phyloP scores from a whole-genome alignment of 2,888 invertebrate species.

The Dryobotodes eremita region DNA sequence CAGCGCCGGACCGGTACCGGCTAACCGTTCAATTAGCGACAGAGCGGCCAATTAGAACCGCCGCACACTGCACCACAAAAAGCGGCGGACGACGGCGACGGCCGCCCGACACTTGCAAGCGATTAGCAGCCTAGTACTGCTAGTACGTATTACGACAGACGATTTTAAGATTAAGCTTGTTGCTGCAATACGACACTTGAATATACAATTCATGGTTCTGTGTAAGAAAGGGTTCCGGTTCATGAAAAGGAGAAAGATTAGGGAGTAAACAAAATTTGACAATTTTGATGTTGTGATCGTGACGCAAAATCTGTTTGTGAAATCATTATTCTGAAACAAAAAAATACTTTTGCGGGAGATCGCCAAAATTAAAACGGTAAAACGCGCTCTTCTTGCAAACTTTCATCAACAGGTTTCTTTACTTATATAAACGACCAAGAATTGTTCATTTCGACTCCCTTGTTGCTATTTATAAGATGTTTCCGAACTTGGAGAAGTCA shows the following conservation, averaged over 20 bases:
- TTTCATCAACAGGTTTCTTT: conserved; percentile 51
- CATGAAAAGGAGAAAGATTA: too few relatives aligned
- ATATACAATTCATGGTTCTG: conserved; percentile 8
- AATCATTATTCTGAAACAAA: conserved; percentile 17
- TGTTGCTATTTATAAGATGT: conserved; percentile 49
- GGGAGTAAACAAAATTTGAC: background rate
- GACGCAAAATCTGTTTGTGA: conserved; percentile 4
- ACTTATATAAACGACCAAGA: conserved; percentile 21
- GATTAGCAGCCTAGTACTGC: conserved; percentile 57
- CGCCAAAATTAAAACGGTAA: conserved; percentile 30
- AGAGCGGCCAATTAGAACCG: conserved; percentile 81
- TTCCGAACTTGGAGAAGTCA: conserved; percentile 49
- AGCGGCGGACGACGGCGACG: conserved; percentile 61
- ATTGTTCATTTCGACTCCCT: conserved; percentile 47
- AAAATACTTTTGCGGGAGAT: conserved; percentile 8
- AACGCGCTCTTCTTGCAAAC: conserved; percentile 28
- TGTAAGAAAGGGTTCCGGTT: background rate
- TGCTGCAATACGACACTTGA: conserved; percentile 17
- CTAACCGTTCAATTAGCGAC: conserved; percentile 86
- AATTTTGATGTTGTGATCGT: background rate
- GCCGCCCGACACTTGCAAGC: conserved; percentile 54
- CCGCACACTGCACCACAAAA: conserved; percentile 80
- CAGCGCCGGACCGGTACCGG: conserved; percentile 78
- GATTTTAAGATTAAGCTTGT: conserved; percentile 41
- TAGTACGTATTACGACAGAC: conserved; percentile 43